Evolutionary conservation across 2,888 invertebrate genomes (phyloP).

Genomic region (Cephus rjabovi): DNA sequence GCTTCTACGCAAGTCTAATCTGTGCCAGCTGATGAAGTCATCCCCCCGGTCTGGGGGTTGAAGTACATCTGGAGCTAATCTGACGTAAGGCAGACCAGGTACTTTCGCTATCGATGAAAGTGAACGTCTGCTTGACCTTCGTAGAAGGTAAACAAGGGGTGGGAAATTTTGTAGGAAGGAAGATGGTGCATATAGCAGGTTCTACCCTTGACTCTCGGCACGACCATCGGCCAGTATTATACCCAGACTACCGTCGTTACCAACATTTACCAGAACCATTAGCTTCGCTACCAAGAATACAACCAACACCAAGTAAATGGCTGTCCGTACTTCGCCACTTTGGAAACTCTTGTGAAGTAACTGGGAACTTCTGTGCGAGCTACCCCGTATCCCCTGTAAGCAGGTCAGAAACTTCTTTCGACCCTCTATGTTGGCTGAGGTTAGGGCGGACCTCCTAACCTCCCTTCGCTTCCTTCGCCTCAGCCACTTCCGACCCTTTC

Average conservation of each 20-base stretch:
- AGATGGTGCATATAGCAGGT: slow-evolving; percentile 13
- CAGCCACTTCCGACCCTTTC: slow-evolving; percentile 6
- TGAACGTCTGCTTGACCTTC: slow-evolving; percentile 35
- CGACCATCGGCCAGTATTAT: background rate
- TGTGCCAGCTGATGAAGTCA: slow-evolving; percentile 37
- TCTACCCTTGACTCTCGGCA: background rate
- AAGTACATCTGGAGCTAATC: slow-evolving; percentile 7
- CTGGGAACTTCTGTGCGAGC: slow-evolving; percentile 50
- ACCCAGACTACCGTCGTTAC: background rate
- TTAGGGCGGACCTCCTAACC: slow-evolving; percentile 48
- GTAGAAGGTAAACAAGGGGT: slow-evolving; percentile 46
- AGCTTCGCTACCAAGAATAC: background rate
- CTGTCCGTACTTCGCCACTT: slow-evolving; percentile 55
- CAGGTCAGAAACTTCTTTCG: slow-evolving; percentile 66
- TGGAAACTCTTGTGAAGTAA: slow-evolving; percentile 60
- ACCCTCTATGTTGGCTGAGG: slow-evolving; percentile 59
- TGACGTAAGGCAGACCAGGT: slow-evolving; percentile 11
- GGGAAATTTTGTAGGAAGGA: slow-evolving; percentile 25
- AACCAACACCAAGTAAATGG: background rate
- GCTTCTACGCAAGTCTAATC: slow-evolving; percentile 25
- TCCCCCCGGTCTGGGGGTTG: slow-evolving; percentile 38
- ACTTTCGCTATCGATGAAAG: slow-evolving; percentile 46
- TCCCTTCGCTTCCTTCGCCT: slow-evolving; percentile 13
- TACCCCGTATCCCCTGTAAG: slow-evolving; percentile 48
- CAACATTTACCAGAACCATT: background rate